Conservation (phyloP, 2,888 invertebrate genomes). For the Ophion ellenae region DNA sequence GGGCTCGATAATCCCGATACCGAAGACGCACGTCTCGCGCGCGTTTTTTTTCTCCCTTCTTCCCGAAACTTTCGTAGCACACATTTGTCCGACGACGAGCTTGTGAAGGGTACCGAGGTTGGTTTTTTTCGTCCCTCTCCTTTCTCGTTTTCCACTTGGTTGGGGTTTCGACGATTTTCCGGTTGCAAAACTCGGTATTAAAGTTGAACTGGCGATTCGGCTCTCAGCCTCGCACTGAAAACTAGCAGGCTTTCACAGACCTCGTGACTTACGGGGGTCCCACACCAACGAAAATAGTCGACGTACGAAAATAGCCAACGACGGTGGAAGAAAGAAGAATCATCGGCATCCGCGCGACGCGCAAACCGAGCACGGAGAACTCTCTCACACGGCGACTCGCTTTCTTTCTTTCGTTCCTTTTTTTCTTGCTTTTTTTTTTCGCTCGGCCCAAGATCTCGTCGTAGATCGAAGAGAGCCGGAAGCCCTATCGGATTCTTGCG, state of each 20-base stretch:
- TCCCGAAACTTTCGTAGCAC: conserved; percentile 52
- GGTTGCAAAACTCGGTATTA: conserved; percentile 65
- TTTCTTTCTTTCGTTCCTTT: conserved; percentile 10
- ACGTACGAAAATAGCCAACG: conserved; percentile 76
- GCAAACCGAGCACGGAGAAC: conserved; percentile 49
- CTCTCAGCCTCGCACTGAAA: conserved; percentile 79
- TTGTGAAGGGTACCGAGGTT: conserved; percentile 18
- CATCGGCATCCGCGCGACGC: conserved; percentile 67
- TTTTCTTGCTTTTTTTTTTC: conserved; percentile 2
- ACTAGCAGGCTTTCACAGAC: conserved; percentile 71
- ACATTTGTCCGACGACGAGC: conserved; percentile 45
- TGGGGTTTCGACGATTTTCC: conserved; percentile 47
- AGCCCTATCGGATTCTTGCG: not conserved
- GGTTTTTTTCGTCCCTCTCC: conserved; percentile 15
- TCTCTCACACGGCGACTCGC: conserved; percentile 13
- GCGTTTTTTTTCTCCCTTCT: conserved; percentile 28
- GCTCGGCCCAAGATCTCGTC: not conserved
- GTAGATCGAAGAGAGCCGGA: not conserved
- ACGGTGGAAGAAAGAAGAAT: conserved; percentile 75
- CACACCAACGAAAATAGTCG: conserved; percentile 67
- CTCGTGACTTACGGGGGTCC: conserved; percentile 77
- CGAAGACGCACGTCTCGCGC: conserved; percentile 16
- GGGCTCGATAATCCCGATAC: conserved; percentile 21
- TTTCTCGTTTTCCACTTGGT: not conserved
- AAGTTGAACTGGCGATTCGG: conserved; percentile 79